Evolutionary conservation across 92 coral and sea anemone genomes (phyloP).

Genomic region (Epizoanthus rinbou): DNA sequence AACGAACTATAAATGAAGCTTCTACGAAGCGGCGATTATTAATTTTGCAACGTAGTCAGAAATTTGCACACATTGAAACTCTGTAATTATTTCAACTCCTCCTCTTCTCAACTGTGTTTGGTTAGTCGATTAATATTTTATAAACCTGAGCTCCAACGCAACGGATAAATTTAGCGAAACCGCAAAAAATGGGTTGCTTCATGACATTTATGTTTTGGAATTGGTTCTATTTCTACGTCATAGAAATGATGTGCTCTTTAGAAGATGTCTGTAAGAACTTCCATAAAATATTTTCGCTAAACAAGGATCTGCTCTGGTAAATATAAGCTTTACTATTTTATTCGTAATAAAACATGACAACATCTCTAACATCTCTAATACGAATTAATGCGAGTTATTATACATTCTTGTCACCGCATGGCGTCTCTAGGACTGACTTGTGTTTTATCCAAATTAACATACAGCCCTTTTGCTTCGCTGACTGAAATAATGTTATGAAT

Average conservation of each 20-base stretch:
- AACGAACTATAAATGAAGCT: neutral
- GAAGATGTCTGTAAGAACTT: neutral
- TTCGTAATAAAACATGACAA: neutral
- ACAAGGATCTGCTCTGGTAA: no score
- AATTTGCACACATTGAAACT: slow-evolving; percentile 12
- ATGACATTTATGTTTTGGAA: neutral
- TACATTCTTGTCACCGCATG: slow-evolving; percentile 34
- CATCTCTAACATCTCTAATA: slow-evolving; percentile 14
- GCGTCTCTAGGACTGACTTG: slow-evolving; percentile 42
- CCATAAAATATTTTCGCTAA: no score
- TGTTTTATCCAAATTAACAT: slow-evolving; percentile 16
- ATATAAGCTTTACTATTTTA: neutral
- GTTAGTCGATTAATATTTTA: slow-evolving; percentile 31
- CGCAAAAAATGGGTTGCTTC: neutral
- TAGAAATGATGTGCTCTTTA: neutral
- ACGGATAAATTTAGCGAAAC: slow-evolving; percentile 34
- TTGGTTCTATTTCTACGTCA: neutral
- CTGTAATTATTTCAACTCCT: neutral
- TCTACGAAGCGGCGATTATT: neutral
- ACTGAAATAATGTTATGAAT: no score
- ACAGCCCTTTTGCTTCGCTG: neutral
- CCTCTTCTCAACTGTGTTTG: neutral
- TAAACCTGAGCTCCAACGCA: slow-evolving; percentile 24
- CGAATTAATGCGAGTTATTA: slow-evolving; percentile 4
- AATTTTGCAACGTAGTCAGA: neutral